phyloP scores from a whole-genome alignment of 2,113 vertebrate species.

The Callipepla squamata region DNA sequence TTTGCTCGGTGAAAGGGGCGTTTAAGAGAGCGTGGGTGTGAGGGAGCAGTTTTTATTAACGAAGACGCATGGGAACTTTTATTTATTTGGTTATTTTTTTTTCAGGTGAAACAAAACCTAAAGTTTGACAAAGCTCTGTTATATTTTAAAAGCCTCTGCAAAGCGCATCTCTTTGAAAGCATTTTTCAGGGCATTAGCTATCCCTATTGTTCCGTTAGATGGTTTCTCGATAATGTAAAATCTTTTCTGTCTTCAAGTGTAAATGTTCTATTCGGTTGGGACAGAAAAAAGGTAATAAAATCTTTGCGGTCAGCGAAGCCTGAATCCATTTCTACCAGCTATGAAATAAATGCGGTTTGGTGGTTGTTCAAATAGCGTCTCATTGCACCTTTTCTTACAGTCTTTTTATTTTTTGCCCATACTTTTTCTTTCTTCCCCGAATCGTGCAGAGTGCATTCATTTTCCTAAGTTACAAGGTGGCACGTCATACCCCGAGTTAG shows the following conservation, averaged over 20 bases:
- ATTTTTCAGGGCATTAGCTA: conserved; percentile 9
- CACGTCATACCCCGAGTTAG: not conserved
- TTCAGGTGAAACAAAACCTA: conserved; percentile 22
- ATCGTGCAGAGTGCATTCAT: not conserved
- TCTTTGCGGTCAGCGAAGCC: conserved; percentile 8
- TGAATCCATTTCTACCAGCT: conserved; percentile 15
- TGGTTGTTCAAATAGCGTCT: not conserved
- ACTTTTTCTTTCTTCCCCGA: not conserved
- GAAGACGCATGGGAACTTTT: not conserved
- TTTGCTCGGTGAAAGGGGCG: conserved; percentile 8
- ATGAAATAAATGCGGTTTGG: conserved; percentile 26
- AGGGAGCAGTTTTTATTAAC: not conserved
- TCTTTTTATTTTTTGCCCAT: not conserved
- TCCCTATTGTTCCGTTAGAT: conserved; percentile 21
- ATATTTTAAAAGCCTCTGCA: conserved; percentile 31
- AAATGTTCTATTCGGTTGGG: not conserved
- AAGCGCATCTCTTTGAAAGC: conserved; percentile 35
- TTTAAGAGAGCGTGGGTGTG: not conserved
- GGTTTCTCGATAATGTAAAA: conserved; percentile 16
- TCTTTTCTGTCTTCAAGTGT: conserved; percentile 15
- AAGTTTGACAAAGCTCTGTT: conserved; percentile 30
- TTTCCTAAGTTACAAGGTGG: not conserved
- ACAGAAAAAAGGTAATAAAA: not conserved
- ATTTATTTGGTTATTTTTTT: not conserved
- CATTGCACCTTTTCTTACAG: not conserved